Evolutionary conservation across 1,140 invertebrate species (phyloP).

Genomic region (Megathymus violae): DNA sequence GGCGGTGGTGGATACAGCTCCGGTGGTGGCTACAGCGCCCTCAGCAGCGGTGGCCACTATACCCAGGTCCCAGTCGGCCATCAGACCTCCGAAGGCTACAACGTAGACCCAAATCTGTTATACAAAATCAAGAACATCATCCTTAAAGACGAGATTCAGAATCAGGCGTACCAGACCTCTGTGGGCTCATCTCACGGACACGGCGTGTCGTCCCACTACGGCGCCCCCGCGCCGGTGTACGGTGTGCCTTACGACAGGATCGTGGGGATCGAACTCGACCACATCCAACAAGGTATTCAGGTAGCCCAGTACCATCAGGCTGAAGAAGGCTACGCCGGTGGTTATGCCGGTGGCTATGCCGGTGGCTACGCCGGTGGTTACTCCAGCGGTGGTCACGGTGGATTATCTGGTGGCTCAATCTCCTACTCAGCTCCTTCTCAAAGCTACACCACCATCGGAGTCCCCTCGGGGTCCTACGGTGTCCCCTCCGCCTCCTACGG

Average conservation of each 20-base stretch:
- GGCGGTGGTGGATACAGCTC: constrained; percentile 72
- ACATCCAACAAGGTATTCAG: constrained; percentile 87
- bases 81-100: constrained; percentile 90
- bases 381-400: constrained; percentile 52
- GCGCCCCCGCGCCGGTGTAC: constrained; percentile 82
- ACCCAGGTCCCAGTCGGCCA: constrained; percentile 88
- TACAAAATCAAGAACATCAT: constrained; percentile 92
- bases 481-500: constrained; percentile 78
- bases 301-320: constrained; percentile 86
- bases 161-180: constrained; percentile 77
- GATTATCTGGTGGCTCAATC: constrained; percentile 55
- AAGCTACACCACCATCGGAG: constrained; percentile 75
- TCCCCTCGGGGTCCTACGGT: constrained; percentile 79
- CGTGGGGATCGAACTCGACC: constrained; percentile 86
- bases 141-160: constrained; percentile 90
- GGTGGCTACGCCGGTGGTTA: constrained; percentile 53
- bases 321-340: constrained; percentile 72
- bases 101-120: constrained; percentile 90
- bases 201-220: constrained; percentile 85
- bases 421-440: constrained; percentile 63
- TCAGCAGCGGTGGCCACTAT: constrained; percentile 88
- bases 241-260: constrained; percentile 85
- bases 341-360: constrained; percentile 63
- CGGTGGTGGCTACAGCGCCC: constrained; percentile 21
- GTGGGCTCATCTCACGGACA: constrained; percentile 75